A percentile compares a stretch with the other conserved stretches of the same genome.
These are phyloP conservation scores for Reticulitermes speratus DNA, from an alignment of 1,140 invertebrate species.

Conservation along the genomic window DNA sequence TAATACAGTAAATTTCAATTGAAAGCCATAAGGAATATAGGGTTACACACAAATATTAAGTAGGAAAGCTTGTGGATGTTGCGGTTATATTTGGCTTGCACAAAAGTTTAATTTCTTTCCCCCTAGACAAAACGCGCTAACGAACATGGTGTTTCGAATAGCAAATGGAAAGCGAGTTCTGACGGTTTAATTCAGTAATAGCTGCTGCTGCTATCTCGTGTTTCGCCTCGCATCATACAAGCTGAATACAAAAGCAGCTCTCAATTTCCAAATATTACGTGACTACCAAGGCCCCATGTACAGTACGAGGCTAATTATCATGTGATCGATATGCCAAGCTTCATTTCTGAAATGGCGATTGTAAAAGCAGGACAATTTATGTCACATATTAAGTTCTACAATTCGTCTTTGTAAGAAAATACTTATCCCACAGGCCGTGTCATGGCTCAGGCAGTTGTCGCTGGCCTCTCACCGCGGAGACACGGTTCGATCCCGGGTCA, in stretches of 20 bases:
- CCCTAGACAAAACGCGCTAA: background rate
- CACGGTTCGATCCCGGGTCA: no score
- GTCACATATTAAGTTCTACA: background rate
- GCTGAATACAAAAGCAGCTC: conserved; percentile 4
- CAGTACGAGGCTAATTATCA: background rate
- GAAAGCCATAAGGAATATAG: background rate
- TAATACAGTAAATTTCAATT: background rate
- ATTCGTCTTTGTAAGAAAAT: background rate
- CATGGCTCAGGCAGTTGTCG: no score
- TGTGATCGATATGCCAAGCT: background rate
- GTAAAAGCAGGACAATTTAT: background rate
- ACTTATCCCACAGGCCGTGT: no score
- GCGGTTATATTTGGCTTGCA: background rate
- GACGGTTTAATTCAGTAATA: conserved; percentile 10
- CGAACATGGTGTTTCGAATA: conserved; percentile 5
- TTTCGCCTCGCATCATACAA: conserved; percentile 5
- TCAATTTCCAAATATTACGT: conserved; percentile 16
- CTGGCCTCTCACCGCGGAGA: no score
- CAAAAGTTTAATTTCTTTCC: conserved; percentile 5
- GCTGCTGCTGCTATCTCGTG: background rate
- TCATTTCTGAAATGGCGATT: background rate
- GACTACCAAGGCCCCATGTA: background rate
- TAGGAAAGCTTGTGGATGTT: background rate
- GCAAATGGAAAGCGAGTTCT: background rate
- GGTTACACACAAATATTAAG: background rate